phyloP scores from a whole-genome alignment of 92 coral and sea anemone genomes.

The Galaxea fascicularis region DNA sequence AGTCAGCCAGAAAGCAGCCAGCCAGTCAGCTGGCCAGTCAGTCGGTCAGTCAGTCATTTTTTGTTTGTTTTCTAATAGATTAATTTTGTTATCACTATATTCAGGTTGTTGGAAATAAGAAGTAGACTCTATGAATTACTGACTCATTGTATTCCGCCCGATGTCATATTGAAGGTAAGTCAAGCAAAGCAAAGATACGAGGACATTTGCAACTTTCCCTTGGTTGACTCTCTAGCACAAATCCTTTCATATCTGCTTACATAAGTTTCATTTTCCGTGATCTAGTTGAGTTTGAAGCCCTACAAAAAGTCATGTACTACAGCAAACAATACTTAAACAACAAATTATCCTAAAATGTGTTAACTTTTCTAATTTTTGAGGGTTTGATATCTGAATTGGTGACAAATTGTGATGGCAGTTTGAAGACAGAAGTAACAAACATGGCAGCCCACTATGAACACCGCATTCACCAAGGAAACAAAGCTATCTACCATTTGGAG shows the following conservation, averaged over 20 bases:
- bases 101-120: constrained; percentile 88
- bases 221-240: too few relatives aligned
- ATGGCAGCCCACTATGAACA: constrained; percentile 98
- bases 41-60: too few relatives aligned
- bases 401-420: constrained; percentile 95
- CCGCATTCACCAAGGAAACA: constrained; percentile 93
- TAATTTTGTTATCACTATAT: not conserved
- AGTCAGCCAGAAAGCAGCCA: too few relatives aligned
- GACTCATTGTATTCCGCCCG: constrained; percentile 98
- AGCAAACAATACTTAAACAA: not conserved
- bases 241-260: too few relatives aligned
- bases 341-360: too few relatives aligned
- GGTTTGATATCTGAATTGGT: constrained; percentile 87
- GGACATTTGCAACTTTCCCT: too few relatives aligned
- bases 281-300: too few relatives aligned
- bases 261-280: too few relatives aligned
- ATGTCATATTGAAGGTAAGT: constrained; percentile 87
- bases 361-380: constrained; percentile 39
- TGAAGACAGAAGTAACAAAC: constrained; percentile 92
- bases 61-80: not conserved
- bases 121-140: constrained; percentile 87
- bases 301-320: too few relatives aligned
- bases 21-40: too few relatives aligned
- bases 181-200: not conserved
- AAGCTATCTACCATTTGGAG: constrained; percentile 94